Evolutionary conservation across 2,113 vertebrate genomes (phyloP).

Genomic region (Naja naja): DNA sequence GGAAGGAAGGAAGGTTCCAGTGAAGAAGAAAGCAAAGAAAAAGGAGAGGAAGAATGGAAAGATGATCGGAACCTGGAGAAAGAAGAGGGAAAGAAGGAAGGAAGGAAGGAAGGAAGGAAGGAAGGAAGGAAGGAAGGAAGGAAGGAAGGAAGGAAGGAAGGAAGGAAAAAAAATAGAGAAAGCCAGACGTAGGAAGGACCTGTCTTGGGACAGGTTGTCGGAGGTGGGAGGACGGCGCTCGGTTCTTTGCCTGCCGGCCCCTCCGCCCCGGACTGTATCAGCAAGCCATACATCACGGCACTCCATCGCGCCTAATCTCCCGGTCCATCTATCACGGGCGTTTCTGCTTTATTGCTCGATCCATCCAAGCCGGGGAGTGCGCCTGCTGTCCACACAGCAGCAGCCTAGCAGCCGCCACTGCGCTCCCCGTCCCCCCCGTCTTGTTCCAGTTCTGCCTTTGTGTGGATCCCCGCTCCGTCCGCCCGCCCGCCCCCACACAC

Average conservation of each 20-base stretch:
- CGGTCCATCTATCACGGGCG: conserved; percentile 12
- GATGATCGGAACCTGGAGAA: too few relatives aligned
- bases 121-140: neutral
- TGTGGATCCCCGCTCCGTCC: neutral
- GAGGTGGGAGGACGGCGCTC: neutral
- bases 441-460: neutral
- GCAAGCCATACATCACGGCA: neutral
- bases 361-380: neutral
- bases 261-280: neutral
- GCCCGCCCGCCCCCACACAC: too few relatives aligned
- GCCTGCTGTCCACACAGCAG: too few relatives aligned
- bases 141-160: accelerated
- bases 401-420: neutral
- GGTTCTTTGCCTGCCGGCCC: accelerated
- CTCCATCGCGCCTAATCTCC: conserved; percentile 2
- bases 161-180: too few relatives aligned
- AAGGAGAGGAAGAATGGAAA: too few relatives aligned
- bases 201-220: neutral
- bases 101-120: too few relatives aligned
- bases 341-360: neutral
- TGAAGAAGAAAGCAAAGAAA: too few relatives aligned
- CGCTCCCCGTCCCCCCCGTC: neutral
- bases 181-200: neutral
- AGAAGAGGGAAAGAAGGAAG: too few relatives aligned
- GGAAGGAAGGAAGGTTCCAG: too few relatives aligned